These are phyloP conservation scores for Callitettix versicolor DNA, from an alignment of 1,140 invertebrate species.

Conservation along the genomic window DNA sequence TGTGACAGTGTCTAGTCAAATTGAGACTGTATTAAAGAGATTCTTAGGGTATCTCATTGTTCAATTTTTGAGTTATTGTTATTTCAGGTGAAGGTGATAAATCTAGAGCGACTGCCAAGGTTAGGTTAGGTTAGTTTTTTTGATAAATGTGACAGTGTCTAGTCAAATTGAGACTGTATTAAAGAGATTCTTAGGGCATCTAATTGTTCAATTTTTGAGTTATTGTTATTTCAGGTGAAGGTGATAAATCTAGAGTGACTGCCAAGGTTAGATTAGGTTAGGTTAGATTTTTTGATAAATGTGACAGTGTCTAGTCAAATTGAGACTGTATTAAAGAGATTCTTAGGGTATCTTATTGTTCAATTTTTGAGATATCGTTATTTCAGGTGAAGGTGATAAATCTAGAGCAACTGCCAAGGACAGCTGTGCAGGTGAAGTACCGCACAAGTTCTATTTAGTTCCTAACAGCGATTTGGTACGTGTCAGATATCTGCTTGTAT, in stretches of 20 bases:
- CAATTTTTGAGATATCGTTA: not conserved
- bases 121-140: too few relatives aligned
- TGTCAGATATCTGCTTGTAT: conserved; percentile 67
- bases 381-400: conserved; percentile 26
- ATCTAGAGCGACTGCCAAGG: conserved; percentile 31
- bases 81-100: conserved; percentile 26
- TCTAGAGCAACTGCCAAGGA: conserved; percentile 32
- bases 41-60: not conserved
- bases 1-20: not conserved
- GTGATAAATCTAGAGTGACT: conserved; percentile 30
- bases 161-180: not conserved
- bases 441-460: conserved; percentile 62
- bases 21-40: not conserved
- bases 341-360: not conserved
- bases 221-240: conserved; percentile 17
- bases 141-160: not conserved
- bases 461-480: conserved; percentile 63
- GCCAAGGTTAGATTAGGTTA: conserved; percentile 36
- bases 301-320: not conserved
- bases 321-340: not conserved
- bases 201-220: not conserved
- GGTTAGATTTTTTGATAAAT: too few relatives aligned
- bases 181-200: not conserved
- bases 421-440: conserved; percentile 44
- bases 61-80: not conserved